phyloP scores from a whole-genome alignment of 2,113 vertebrate genomes.

The Pluvianellus socialis region DNA sequence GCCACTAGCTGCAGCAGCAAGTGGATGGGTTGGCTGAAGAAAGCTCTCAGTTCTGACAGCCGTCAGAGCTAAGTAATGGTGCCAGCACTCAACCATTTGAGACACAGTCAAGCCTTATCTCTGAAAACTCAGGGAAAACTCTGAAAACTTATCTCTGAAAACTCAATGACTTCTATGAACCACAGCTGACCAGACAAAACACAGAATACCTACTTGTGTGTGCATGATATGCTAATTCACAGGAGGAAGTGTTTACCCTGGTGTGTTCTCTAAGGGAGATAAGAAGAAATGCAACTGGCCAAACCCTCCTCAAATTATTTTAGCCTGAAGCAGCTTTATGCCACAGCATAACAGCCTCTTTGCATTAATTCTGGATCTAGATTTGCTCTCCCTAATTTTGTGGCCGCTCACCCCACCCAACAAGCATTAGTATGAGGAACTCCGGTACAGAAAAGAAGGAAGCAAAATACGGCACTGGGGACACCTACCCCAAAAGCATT shows the following conservation, averaged over 20 bases:
- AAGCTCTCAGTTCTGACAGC: neutral
- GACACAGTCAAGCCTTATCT: neutral
- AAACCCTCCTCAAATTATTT: neutral
- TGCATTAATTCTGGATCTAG: neutral
- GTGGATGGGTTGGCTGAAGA: neutral
- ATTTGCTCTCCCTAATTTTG: neutral
- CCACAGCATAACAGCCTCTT: neutral
- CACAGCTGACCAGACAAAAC: neutral
- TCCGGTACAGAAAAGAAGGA: neutral
- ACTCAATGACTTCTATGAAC: neutral
- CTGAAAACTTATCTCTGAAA: neutral
- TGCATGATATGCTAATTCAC: neutral
- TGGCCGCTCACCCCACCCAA: neutral
- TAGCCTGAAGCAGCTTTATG: neutral
- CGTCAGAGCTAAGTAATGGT: neutral
- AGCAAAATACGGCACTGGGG: neutral
- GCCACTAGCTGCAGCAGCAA: neutral
- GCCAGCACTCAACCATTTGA: neutral
- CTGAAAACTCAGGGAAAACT: neutral
- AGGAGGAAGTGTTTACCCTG: neutral
- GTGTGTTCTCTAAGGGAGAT: neutral
- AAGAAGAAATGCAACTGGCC: neutral
- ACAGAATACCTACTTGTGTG: neutral
- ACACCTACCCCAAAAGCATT: neutral
- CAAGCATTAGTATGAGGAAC: neutral